Percentiles rank a stretch among this genome's conserved stretches.
Conservation (phyloP, 2,888 invertebrate species). For the Meiosimyza decipiens region DNA sequence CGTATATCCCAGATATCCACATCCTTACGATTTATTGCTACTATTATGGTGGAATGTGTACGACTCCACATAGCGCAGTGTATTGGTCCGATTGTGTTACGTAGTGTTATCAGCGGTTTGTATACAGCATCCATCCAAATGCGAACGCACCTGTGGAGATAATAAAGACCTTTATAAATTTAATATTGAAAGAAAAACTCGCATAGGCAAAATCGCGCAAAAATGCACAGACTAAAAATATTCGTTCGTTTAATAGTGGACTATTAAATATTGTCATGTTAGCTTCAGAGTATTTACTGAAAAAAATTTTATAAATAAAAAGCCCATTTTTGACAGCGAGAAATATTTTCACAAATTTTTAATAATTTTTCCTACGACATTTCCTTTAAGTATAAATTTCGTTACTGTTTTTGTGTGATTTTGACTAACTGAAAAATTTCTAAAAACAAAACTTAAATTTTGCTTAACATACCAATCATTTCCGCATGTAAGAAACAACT, state of each 20-base stretch:
- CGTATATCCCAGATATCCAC: slow-evolving; percentile 85
- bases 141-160: slow-evolving; percentile 69
- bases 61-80: slow-evolving; percentile 78
- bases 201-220: neutral
- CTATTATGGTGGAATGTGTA: slow-evolving; percentile 78
- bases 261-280: too few relatives aligned
- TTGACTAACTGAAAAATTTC: too few relatives aligned
- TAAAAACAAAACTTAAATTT: too few relatives aligned
- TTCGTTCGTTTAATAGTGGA: too few relatives aligned
- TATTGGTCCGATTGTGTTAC: slow-evolving; percentile 67
- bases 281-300: too few relatives aligned
- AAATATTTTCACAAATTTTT: too few relatives aligned
- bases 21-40: slow-evolving; percentile 73
- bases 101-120: slow-evolving; percentile 72
- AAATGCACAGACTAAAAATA: too few relatives aligned
- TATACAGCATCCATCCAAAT: slow-evolving; percentile 81
- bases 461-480: slow-evolving; percentile 73
- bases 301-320: too few relatives aligned
- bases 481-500: slow-evolving; percentile 79
- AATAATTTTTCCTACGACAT: too few relatives aligned
- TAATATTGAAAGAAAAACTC: neutral
- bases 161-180: neutral
- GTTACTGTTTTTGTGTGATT: too few relatives aligned
- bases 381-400: too few relatives aligned
- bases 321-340: too few relatives aligned